These are phyloP conservation scores for Corythaixoides concolor DNA, from an alignment of 2,113 vertebrate species.

Conservation along the genomic window DNA sequence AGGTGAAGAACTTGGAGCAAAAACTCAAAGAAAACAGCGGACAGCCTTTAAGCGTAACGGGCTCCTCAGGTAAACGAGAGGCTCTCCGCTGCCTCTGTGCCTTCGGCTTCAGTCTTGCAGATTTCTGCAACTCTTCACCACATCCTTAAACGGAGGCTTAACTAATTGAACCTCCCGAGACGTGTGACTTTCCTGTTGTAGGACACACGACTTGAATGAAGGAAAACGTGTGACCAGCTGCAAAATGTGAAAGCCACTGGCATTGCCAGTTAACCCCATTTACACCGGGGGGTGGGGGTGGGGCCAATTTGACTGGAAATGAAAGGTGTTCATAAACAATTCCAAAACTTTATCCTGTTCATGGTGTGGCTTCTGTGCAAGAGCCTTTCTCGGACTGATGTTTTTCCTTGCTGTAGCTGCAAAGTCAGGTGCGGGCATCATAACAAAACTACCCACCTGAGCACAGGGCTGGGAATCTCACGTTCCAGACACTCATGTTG, in stretches of 20 bases:
- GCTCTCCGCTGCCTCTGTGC: not conserved
- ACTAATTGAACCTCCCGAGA: not conserved
- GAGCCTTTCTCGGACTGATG: not conserved
- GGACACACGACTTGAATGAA: not conserved
- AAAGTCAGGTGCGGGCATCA: not conserved
- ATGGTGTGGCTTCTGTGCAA: not conserved
- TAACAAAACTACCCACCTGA: not conserved
- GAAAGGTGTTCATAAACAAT: not conserved
- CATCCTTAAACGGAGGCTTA: not conserved
- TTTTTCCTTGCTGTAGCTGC: not conserved
- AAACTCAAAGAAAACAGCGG: constrained; percentile 77
- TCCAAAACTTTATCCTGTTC: not conserved
- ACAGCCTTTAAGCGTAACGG: constrained; percentile 51
- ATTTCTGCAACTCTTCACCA: not conserved
- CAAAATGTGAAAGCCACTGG: not conserved
- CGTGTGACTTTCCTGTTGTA: not conserved
- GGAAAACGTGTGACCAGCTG: not conserved
- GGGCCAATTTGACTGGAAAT: not conserved
- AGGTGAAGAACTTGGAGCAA: constrained; percentile 85
- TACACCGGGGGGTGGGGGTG: fast-evolving
- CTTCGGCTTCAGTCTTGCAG: not conserved
- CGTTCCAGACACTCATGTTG: fast-evolving
- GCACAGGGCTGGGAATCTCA: not conserved
- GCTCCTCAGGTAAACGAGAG: constrained; percentile 69
- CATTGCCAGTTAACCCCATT: not conserved